Evolutionary conservation across 2,888 invertebrate genomes (phyloP).

Genomic region (Lordiphosa andalusiaca): DNA sequence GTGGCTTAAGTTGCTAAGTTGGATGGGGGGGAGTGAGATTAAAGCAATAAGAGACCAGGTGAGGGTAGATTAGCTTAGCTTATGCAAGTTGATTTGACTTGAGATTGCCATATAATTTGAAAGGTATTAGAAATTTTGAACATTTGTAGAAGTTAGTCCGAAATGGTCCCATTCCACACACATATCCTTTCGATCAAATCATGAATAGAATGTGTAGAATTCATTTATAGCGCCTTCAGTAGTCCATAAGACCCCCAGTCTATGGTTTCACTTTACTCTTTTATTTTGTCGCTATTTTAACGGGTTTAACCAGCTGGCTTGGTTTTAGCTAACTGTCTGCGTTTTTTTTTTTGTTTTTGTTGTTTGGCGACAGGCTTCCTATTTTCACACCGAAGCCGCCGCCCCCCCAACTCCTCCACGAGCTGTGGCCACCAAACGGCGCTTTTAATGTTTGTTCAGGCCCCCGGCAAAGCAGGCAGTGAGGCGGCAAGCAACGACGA

Average conservation of each 20-base stretch:
- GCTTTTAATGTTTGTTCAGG: slow-evolving; percentile 47
- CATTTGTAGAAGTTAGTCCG: too few relatives aligned
- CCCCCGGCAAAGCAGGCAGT: slow-evolving; percentile 17
- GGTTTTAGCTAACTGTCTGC: slow-evolving; percentile 12
- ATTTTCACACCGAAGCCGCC: slow-evolving; percentile 57
- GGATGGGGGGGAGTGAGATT: slow-evolving; percentile 19
- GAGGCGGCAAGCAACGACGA: slow-evolving; percentile 27
- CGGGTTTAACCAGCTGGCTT: slow-evolving; percentile 62
- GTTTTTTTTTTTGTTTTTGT: slow-evolving; percentile 32
- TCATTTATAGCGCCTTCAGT: slow-evolving; percentile 1
- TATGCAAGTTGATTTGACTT: background rate
- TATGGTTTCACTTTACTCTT: slow-evolving; percentile 15
- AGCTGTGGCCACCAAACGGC: slow-evolving; percentile 39
- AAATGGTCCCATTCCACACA: too few relatives aligned
- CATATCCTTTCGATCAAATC: too few relatives aligned
- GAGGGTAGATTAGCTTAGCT: background rate
- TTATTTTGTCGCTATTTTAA: slow-evolving; percentile 51
- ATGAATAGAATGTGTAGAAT: too few relatives aligned
- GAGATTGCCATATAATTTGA: too few relatives aligned
- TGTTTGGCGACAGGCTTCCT: slow-evolving; percentile 38
- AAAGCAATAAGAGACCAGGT: slow-evolving; percentile 16
- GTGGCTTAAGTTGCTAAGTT: slow-evolving; percentile 32
- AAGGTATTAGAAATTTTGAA: too few relatives aligned
- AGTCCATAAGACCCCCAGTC: slow-evolving; percentile 30
- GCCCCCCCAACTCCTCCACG: slow-evolving; percentile 28